Conservation (phyloP, 2,797 vertebrate species). For the Cirrhinus molitorella region DNA sequence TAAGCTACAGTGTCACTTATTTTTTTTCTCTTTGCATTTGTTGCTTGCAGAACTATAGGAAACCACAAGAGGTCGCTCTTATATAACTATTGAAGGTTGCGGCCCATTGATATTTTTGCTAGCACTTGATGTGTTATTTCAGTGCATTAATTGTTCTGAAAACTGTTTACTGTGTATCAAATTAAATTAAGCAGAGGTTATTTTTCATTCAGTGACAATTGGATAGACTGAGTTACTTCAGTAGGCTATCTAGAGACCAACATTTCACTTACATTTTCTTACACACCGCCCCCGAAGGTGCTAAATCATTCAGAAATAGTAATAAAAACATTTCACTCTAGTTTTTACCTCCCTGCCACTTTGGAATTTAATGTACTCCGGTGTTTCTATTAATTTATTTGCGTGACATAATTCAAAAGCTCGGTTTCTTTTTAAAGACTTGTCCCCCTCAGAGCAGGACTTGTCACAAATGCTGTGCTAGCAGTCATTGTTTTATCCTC, state of each 20-base stretch:
- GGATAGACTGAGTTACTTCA: neutral
- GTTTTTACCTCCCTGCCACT: constrained; percentile 14
- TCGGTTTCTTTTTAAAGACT: constrained; percentile 23
- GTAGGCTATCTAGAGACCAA: neutral
- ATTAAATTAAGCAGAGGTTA: neutral
- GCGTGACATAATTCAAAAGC: constrained; percentile 11
- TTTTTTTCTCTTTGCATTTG: neutral
- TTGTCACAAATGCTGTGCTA: constrained; percentile 38
- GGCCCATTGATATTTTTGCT: no score
- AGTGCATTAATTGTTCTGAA: neutral
- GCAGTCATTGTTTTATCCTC: constrained; percentile 45
- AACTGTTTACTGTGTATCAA: neutral
- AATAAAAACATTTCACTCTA: constrained; percentile 34
- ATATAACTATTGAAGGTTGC: constrained; percentile 8
- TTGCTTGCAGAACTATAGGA: neutral
- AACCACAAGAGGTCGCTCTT: constrained; percentile 60
- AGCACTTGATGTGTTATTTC: neutral
- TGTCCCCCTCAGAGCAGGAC: constrained; percentile 21
- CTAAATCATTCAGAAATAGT: neutral
- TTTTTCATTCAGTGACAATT: neutral
- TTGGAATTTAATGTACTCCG: constrained; percentile 30
- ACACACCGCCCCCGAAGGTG: neutral
- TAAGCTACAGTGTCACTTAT: no score
- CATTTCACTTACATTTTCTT: neutral
- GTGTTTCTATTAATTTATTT: constrained; percentile 43